A percentile compares a stretch with the other conserved stretches of the same genome.
Conservation (phyloP, 2,113 vertebrate species). For the Oncorhynchus keta region DNA sequence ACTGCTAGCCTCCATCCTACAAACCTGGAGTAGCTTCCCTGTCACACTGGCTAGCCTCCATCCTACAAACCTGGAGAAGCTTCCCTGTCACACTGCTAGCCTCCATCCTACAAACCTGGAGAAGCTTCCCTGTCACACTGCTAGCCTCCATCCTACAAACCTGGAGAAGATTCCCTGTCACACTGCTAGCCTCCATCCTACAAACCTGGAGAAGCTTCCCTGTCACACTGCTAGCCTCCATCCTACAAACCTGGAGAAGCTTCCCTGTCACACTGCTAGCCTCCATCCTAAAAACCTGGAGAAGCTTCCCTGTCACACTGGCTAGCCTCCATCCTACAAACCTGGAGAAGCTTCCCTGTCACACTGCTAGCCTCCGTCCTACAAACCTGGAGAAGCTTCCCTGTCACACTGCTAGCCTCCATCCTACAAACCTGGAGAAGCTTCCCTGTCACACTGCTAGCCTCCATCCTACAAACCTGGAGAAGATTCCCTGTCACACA, state of each 20-base stretch:
- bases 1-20: no score
- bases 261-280: not conserved
- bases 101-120: no score
- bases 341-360: slow-evolving; percentile 34
- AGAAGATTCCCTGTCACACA: slow-evolving; percentile 28
- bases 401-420: not conserved
- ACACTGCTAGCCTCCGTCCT: slow-evolving; percentile 38
- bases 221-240: slow-evolving; percentile 20
- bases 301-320: slow-evolving; percentile 26
- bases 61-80: no score
- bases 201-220: slow-evolving; percentile 32
- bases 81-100: no score
- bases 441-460: not conserved
- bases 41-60: no score
- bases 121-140: no score
- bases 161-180: no score
- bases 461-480: slow-evolving; percentile 16
- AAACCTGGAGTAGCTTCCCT: no score
- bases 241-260: slow-evolving; percentile 70
- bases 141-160: no score
- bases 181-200: not conserved
- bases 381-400: slow-evolving; percentile 64
- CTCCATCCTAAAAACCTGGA: slow-evolving; percentile 57
- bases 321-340: slow-evolving; percentile 11
- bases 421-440: slow-evolving; percentile 62